Conservation (phyloP, 2,888 invertebrate species). For the Nemotelus pantherinus region DNA sequence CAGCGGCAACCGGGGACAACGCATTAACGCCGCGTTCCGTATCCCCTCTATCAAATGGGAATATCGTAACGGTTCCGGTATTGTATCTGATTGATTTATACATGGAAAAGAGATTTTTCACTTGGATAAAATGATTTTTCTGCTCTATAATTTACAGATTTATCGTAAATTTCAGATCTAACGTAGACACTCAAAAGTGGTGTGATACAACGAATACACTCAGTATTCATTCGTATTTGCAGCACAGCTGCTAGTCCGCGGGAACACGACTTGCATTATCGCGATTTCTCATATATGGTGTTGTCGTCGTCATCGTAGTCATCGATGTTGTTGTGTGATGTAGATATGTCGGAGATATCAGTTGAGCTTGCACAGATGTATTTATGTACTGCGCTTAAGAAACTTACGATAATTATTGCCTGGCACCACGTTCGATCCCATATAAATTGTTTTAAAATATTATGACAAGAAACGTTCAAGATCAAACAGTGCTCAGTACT, state of each 20-base stretch:
- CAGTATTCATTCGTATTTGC: too few relatives aligned
- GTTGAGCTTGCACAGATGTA: neutral
- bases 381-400: conserved; percentile 15
- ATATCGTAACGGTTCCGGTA: conserved; percentile 41
- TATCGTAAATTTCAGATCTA: conserved; percentile 36
- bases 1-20: neutral
- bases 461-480: conserved; percentile 35
- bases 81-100: conserved; percentile 41
- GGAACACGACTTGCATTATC: neutral
- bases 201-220: neutral
- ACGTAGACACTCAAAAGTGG: neutral
- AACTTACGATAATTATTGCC: conserved; percentile 38
- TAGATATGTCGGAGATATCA: neutral
- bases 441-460: conserved; percentile 35
- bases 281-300: neutral
- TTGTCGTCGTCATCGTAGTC: neutral
- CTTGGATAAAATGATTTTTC: conserved; percentile 33
- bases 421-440: conserved; percentile 4
- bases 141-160: conserved; percentile 42
- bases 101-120: conserved; percentile 38
- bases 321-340: neutral
- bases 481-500: conserved; percentile 13
- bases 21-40: neutral
- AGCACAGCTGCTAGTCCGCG: neutral
- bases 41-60: conserved; percentile 29